A percentile compares a stretch with the other conserved stretches of the same genome.
phyloP scores from a whole-genome alignment of 1,140 invertebrate genomes.

The Drosophila arawakana region DNA sequence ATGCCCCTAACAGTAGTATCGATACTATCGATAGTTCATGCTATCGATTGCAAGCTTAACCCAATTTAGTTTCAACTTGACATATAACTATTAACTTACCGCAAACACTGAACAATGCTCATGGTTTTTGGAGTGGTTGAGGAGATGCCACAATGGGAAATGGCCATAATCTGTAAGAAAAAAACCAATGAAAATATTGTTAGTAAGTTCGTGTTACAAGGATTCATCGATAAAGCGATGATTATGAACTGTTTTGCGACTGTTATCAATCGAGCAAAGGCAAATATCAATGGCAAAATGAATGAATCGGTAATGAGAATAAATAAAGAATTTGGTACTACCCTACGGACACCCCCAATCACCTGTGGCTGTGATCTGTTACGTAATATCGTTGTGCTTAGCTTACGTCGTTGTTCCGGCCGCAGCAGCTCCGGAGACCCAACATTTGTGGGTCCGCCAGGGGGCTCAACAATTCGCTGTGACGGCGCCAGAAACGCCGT shows the following conservation, averaged over 20 bases:
- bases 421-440: conserved; percentile 71
- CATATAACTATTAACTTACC: conserved; percentile 80
- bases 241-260: conserved; percentile 25
- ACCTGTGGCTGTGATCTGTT: conserved; percentile 85
- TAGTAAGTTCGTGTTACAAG: not conserved
- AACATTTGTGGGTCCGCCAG: conserved; percentile 68
- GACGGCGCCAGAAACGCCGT: conserved; percentile 88
- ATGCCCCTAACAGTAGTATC: not conserved
- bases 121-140: conserved; percentile 84
- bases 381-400: conserved; percentile 84
- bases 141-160: conserved; percentile 87
- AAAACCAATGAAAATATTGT: not conserved
- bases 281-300: conserved; percentile 19
- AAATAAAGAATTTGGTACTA: conserved; percentile 81
- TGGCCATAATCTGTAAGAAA: conserved; percentile 85
- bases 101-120: conserved; percentile 89
- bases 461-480: conserved; percentile 83
- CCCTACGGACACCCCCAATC: conserved; percentile 85
- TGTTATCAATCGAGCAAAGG: conserved; percentile 2
- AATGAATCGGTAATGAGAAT: conserved; percentile 33
- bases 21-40: not conserved
- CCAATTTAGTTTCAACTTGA: not conserved
- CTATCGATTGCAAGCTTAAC: conserved; percentile 9
- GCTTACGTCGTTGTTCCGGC: conserved; percentile 84
- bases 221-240: conserved; percentile 12